Conservation (phyloP, 2,113 vertebrate species). For the Ciconia maguari region DNA sequence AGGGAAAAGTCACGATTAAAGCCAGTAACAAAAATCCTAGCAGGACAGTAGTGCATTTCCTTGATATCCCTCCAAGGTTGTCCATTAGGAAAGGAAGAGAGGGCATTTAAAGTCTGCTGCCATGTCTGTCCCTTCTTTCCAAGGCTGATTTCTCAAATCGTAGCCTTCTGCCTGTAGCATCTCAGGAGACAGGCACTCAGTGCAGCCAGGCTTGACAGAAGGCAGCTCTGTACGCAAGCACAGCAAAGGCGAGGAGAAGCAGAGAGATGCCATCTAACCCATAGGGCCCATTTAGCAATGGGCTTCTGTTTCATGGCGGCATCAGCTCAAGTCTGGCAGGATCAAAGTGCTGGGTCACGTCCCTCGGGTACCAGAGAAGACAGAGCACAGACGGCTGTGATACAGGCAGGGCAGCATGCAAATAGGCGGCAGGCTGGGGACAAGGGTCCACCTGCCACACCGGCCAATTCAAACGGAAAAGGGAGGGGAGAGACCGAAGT, state of each 20-base stretch:
- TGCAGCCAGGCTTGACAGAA: background rate
- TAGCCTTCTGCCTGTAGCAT: background rate
- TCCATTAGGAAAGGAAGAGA: background rate
- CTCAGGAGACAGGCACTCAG: background rate
- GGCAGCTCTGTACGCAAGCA: no score
- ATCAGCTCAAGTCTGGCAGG: background rate
- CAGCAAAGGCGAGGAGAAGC: background rate
- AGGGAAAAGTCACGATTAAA: background rate
- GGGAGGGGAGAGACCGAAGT: background rate
- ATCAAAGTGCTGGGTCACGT: background rate
- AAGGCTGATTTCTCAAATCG: background rate
- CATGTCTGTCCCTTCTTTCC: background rate
- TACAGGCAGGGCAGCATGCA: background rate
- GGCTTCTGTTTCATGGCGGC: background rate
- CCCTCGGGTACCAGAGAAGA: background rate
- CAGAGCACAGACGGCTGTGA: no score
- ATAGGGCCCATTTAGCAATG: background rate
- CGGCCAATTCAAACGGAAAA: background rate
- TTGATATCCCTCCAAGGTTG: background rate
- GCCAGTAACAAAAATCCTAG: background rate
- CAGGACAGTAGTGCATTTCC: background rate
- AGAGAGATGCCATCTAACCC: background rate
- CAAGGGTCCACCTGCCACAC: background rate
- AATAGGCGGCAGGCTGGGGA: background rate
- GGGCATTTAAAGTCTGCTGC: background rate